Percentiles rank a stretch among this genome's conserved stretches.
phyloP scores from a whole-genome alignment of 2,888 invertebrate genomes.

The Apotomis turbidana region DNA sequence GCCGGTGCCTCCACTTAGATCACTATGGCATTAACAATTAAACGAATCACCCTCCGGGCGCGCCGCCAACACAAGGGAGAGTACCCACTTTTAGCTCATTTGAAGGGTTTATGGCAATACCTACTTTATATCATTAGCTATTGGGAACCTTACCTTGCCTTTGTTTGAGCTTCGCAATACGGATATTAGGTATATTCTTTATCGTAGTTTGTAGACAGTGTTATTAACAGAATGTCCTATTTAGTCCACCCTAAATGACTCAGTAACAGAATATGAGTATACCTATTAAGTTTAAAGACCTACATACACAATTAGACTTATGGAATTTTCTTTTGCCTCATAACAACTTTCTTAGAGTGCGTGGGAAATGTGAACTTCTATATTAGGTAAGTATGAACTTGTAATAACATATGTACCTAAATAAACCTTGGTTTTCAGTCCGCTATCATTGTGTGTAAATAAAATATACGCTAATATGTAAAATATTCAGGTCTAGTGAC shows the following conservation, averaged over 20 bases:
- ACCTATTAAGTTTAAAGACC: no score
- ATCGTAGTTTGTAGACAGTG: no score
- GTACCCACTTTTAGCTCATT: constrained; percentile 35
- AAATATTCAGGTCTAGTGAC: neutral
- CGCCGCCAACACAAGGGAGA: constrained; percentile 40
- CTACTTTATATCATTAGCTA: constrained; percentile 34
- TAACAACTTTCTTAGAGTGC: no score
- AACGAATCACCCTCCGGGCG: constrained; percentile 64
- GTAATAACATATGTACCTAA: no score
- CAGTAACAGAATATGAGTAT: no score
- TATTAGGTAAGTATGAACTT: no score
- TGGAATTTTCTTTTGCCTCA: no score
- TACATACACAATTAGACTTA: no score
- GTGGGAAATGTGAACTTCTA: no score
- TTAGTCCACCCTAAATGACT: no score
- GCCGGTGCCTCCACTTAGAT: constrained; percentile 63
- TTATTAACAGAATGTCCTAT: no score
- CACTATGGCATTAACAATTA: constrained; percentile 74
- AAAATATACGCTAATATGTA: neutral
- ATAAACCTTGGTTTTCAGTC: neutral
- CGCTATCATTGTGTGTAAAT: neutral
- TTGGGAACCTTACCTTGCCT: constrained; percentile 30
- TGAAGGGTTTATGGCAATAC: constrained; percentile 41
- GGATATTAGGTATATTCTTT: no score
- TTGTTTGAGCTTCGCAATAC: neutral